Conservation (phyloP, 1,140 invertebrate species). For the Lasioglossum albipes region DNA sequence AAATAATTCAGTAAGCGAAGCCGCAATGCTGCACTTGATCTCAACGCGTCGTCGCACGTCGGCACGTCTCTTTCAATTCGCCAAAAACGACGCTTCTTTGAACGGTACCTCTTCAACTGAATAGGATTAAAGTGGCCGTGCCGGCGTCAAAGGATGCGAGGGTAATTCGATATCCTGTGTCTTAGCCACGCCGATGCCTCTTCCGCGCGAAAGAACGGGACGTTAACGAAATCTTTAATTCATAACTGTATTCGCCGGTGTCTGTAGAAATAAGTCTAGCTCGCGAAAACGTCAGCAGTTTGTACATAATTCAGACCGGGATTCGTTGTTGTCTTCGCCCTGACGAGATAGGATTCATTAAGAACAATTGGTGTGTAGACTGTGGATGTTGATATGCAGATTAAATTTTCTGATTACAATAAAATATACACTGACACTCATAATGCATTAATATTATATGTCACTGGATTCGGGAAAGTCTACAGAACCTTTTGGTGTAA, state of each 20-base stretch:
- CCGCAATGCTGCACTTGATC: conserved; percentile 45
- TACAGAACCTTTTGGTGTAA: no score
- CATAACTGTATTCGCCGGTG: background rate
- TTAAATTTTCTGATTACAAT: no score
- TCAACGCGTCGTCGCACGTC: conserved; percentile 25
- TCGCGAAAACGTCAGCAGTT: background rate
- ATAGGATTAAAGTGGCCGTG: conserved; percentile 58
- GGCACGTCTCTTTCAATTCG: conserved; percentile 43
- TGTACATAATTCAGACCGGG: conserved; percentile 17
- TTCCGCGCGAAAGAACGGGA: conserved; percentile 22
- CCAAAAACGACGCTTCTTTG: conserved; percentile 53
- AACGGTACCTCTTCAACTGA: conserved; percentile 50
- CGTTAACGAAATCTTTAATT: conserved; percentile 42
- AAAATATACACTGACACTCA: no score
- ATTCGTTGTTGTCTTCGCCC: background rate
- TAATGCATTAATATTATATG: no score
- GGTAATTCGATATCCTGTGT: conserved; percentile 59
- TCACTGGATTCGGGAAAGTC: no score
- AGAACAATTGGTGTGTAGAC: background rate
- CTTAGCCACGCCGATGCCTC: conserved; percentile 28
- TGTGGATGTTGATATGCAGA: no score
- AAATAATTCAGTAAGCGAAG: conserved; percentile 60
- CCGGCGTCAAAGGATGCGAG: conserved; percentile 52
- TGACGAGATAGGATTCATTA: background rate
- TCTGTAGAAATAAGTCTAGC: background rate